A percentile compares a stretch with the other conserved stretches of the same genome.
phyloP scores from a whole-genome alignment of 2,797 vertebrate genomes.

The Neomorphus geoffroyi region DNA sequence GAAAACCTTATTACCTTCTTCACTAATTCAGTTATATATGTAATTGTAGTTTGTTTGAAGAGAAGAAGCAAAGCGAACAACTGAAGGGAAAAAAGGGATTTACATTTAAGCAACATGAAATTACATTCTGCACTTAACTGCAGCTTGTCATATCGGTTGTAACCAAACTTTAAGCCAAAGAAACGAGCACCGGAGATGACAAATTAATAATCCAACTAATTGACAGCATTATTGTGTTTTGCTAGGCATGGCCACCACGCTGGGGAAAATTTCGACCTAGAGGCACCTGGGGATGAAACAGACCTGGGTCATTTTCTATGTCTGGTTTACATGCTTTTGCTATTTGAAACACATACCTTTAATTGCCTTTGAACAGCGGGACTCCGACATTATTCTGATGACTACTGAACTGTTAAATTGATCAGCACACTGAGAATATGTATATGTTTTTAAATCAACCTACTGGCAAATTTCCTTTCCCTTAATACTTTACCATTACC shows the following conservation, averaged over 20 bases:
- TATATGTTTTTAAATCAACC: constrained; percentile 55
- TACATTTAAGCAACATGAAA: neutral
- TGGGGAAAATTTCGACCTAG: neutral
- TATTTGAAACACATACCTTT: constrained; percentile 1
- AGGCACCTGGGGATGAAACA: neutral
- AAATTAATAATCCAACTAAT: constrained; percentile 4
- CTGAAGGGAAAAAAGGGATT: neutral
- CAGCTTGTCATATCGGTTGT: neutral
- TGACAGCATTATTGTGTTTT: neutral
- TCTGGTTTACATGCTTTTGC: neutral
- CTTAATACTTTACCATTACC: constrained; percentile 41
- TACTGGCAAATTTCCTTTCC: constrained; percentile 32
- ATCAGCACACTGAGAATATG: constrained; percentile 27
- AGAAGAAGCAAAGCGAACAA: neutral
- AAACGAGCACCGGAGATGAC: neutral
- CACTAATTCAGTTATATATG: neutral
- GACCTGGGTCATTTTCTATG: neutral
- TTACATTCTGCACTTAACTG: neutral
- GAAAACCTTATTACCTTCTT: neutral
- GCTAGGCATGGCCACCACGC: neutral
- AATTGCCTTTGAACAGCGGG: constrained; percentile 1
- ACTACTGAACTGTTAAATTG: constrained; percentile 56
- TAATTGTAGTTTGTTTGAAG: neutral
- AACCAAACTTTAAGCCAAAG: neutral
- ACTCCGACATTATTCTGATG: constrained; percentile 17